Percentiles rank a stretch among this genome's conserved stretches.
Evolutionary conservation across 2,797 vertebrate genomes (phyloP).

Genomic region (Enteromius mattozi): DNA sequence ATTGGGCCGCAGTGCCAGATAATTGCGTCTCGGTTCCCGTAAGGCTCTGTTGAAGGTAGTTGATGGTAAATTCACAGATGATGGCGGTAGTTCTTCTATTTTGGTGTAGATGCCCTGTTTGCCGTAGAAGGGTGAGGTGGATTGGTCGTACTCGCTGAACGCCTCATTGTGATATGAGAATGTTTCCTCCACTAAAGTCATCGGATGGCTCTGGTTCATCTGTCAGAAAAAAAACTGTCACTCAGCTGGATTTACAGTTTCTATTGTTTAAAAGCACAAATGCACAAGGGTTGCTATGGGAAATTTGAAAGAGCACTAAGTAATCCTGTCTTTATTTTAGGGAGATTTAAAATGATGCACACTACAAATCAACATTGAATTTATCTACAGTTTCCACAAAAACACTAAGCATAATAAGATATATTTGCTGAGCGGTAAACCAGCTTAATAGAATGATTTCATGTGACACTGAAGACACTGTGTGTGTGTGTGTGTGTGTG

Average conservation of each 20-base stretch:
- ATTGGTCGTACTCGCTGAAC: constrained; percentile 68
- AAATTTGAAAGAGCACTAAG: background rate
- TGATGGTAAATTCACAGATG: constrained; percentile 27
- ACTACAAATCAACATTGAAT: background rate
- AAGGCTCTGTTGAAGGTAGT: constrained; percentile 41
- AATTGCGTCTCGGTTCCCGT: constrained; percentile 44
- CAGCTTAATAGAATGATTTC: background rate
- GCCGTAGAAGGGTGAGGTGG: constrained; percentile 68
- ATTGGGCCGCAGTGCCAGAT: constrained; percentile 49
- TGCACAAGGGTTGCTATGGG: background rate
- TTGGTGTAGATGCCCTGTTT: constrained; percentile 61
- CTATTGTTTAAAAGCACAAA: background rate
- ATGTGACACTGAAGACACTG: background rate
- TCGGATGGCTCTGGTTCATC: constrained; percentile 69
- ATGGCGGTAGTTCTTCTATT: constrained; percentile 54
- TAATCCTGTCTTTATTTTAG: background rate
- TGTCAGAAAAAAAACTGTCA: constrained; percentile 59
- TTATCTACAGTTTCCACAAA: background rate
- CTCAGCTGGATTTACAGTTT: constrained; percentile 3
- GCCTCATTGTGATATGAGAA: constrained; percentile 68
- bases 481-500: background rate
- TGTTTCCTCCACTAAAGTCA: constrained; percentile 67
- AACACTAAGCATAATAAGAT: background rate
- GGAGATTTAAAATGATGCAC: background rate
- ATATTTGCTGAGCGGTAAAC: background rate